These are phyloP conservation scores for Clepsis dumicolana DNA, from an alignment of 2,888 invertebrate species.

Conservation along the genomic window DNA sequence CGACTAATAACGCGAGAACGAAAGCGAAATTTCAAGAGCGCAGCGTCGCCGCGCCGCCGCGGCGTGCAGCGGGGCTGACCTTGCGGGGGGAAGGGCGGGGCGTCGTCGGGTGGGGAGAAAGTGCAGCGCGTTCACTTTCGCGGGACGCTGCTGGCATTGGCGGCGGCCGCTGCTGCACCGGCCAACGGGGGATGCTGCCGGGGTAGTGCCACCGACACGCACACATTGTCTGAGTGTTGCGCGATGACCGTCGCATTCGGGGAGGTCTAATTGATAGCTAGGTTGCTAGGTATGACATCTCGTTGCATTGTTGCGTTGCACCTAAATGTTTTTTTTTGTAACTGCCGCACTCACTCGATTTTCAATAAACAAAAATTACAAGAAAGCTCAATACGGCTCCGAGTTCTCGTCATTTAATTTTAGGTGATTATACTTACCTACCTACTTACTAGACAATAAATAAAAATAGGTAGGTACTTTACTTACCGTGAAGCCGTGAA, in stretches of 20 bases:
- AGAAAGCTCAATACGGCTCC: too few species aligned
- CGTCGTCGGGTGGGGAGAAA: conserved; percentile 79
- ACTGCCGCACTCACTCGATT: too few species aligned
- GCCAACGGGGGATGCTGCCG: conserved; percentile 41
- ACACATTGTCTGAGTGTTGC: neutral
- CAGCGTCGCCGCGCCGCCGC: conserved; percentile 76
- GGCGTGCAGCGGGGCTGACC: conserved; percentile 67
- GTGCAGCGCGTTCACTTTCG: conserved; percentile 84
- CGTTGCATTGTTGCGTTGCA: too few species aligned
- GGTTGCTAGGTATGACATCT: too few species aligned
- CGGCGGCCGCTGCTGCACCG: conserved; percentile 62
- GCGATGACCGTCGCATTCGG: neutral
- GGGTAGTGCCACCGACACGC: neutral
- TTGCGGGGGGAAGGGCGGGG: conserved; percentile 64
- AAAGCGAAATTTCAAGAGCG: conserved; percentile 91
- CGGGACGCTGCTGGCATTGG: conserved; percentile 61
- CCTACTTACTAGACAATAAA: too few species aligned
- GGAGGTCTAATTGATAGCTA: neutral
- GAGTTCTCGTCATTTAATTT: too few species aligned
- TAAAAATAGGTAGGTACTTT: too few species aligned
- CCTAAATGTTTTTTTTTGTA: too few species aligned
- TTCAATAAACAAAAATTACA: too few species aligned
- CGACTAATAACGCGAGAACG: conserved; percentile 87
- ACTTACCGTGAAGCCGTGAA: too few species aligned
- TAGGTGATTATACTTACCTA: too few species aligned